Base-by-base conservation (phyloP, 2,888 invertebrate species). In the Eremobia ochroleuca region DNA sequence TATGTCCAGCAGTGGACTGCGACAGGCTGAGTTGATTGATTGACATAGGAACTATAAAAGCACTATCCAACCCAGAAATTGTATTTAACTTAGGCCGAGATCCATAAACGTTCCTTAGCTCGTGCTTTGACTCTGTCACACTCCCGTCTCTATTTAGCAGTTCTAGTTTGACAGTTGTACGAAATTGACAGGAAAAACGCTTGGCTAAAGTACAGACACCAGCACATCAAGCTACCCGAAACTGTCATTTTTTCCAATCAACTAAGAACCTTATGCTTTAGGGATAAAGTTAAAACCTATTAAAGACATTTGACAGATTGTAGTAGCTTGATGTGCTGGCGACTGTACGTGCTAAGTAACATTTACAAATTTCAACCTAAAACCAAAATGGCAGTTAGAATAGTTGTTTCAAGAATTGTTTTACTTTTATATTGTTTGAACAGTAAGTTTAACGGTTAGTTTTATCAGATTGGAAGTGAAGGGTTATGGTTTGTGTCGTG, bases 381-480 rank as follows among this genome's bases (percentile, higher is more conserved):
- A 2, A 21, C n/a, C 31, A 34, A 76, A 62, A 82, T 18, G 25
- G 28, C n/a, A 21, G 65, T 43, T 66, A 31, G 1, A 58, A 62
- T 28, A 49, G 62, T 76, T 34, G 55, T 82, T 61, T 43, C 13
- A 40, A 70, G 40, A 78, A 67, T 67, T 79, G 67, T 72, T 43
- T 68, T 67, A 79, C 15, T 83, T 84, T 84, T 85, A 74, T 80
- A 62, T 80, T n/a, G 65, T 70, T 74, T 73, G 34, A 61, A 71
- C 85, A 31, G 81, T 58, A 46, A 81, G 15, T 52, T 13, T 74
- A 76, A 69, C 82, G 55, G 82, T 76, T 46, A 3, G 34, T 25
- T 37, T 86, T 86, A 86, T 85, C 83, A 62, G 86, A 73, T 76
- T 64, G 43, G 37, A 86, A 83, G 76, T 79, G 83, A 82, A 85